phyloP scores from a whole-genome alignment of 2,888 invertebrate genomes.

The Ennomos fuscantarius region DNA sequence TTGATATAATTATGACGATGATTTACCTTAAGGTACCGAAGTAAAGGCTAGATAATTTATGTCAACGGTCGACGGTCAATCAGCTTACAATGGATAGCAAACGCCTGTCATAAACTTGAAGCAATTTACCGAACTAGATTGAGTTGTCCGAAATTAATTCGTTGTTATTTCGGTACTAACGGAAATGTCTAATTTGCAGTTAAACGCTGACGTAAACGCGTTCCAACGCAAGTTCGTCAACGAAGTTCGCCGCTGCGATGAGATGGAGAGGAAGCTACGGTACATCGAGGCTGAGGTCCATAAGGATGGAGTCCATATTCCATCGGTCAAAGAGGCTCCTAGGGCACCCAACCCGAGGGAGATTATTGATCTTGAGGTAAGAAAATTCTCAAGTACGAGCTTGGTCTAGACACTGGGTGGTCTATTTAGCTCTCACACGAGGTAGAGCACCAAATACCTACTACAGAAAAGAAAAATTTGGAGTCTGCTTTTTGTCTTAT shows the following conservation, averaged over 20 bases:
- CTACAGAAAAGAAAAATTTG: too few species aligned
- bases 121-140: not conserved
- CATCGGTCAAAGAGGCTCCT: conserved; percentile 90
- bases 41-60: too few species aligned
- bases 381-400: conserved; percentile 3
- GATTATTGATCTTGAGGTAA: conserved; percentile 95
- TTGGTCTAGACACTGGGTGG: too few species aligned
- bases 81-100: too few species aligned
- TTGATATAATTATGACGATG: too few species aligned
- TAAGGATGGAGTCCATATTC: conserved; percentile 92
- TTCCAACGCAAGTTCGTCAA: conserved; percentile 97
- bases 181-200: conserved; percentile 77
- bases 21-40: too few species aligned
- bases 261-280: conserved; percentile 94
- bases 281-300: conserved; percentile 95
- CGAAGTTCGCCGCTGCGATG: conserved; percentile 95
- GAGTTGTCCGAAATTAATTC: not conserved
- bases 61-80: too few species aligned
- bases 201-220: conserved; percentile 93
- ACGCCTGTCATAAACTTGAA: too few species aligned
- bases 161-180: conserved; percentile 1
- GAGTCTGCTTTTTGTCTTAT: too few species aligned
- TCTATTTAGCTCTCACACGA: not conserved
- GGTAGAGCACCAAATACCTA: too few species aligned
- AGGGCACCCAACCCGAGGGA: conserved; percentile 92